Evolutionary conservation across 2,888 invertebrate genomes (phyloP).

Genomic region (Tetrapedia diversipes): DNA sequence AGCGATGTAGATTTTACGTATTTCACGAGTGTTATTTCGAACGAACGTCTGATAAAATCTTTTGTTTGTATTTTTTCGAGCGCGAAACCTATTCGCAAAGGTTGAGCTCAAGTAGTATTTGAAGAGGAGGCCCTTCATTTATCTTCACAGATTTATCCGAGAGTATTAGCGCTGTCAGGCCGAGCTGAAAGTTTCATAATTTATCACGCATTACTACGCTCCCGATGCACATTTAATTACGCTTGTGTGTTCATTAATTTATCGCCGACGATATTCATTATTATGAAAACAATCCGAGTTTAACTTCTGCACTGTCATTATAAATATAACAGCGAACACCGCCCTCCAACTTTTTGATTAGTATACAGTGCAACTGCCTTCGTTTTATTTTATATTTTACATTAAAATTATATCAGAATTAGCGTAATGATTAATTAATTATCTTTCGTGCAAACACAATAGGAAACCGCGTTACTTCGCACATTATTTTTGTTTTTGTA

Average conservation of each 20-base stretch:
- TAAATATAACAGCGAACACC: not conserved
- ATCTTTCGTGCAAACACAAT: too few species aligned
- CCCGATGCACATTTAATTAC: constrained; percentile 19
- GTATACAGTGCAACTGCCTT: too few species aligned
- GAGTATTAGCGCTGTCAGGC: not conserved
- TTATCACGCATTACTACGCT: not conserved
- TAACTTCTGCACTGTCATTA: not conserved
- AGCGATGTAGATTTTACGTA: not conserved
- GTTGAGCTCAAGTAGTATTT: too few species aligned
- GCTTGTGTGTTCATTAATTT: constrained; percentile 24
- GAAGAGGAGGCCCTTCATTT: not conserved
- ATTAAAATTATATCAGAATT: too few species aligned
- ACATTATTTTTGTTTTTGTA: too few species aligned
- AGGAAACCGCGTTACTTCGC: too few species aligned
- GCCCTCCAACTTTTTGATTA: not conserved
- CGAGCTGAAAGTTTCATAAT: constrained; percentile 2
- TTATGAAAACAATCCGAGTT: constrained; percentile 3
- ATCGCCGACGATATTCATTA: constrained; percentile 6
- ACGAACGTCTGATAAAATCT: not conserved
- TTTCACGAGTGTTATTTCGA: not conserved
- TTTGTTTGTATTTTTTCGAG: not conserved
- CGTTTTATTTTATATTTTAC: too few species aligned
- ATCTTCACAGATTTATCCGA: too few species aligned
- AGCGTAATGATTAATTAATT: too few species aligned
- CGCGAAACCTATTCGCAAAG: not conserved